Evolutionary conservation across 2,888 invertebrate species (phyloP).

Genomic region (Lottia scabra): DNA sequence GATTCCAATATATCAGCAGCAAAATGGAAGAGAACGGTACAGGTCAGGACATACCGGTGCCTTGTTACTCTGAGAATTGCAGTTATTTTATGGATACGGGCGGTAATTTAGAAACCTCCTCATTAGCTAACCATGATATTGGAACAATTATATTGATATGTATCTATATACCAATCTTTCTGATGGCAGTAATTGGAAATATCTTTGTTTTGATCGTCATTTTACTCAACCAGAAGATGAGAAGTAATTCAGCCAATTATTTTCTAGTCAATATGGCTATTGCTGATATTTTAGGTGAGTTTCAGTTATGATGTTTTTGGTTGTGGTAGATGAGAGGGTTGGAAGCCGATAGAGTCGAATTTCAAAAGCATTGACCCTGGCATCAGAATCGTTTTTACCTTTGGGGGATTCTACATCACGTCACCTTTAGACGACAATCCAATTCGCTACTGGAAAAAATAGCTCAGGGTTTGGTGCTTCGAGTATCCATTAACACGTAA

Average conservation of each 20-base stretch:
- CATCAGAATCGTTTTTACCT: too few relatives aligned
- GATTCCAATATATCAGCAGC: too few relatives aligned
- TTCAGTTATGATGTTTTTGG: not conserved
- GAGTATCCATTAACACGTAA: too few relatives aligned
- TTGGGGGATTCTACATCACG: too few relatives aligned
- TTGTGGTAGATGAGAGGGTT: too few relatives aligned
- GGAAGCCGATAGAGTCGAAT: too few relatives aligned
- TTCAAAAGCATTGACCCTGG: too few relatives aligned
- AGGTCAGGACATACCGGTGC: too few relatives aligned
- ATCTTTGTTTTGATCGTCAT: slow-evolving; percentile 54
- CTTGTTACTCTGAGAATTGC: not conserved
- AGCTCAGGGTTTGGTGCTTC: too few relatives aligned
- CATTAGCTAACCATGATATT: slow-evolving; percentile 23
- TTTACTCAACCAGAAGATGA: slow-evolving; percentile 45
- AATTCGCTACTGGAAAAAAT: too few relatives aligned
- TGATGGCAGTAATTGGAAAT: slow-evolving; percentile 56
- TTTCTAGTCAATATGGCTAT: slow-evolving; percentile 60
- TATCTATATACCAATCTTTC: slow-evolving; percentile 51
- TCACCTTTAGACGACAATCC: too few relatives aligned
- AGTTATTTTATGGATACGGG: not conserved
- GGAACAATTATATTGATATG: slow-evolving; percentile 46
- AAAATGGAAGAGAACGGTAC: too few relatives aligned
- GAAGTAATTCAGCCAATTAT: slow-evolving; percentile 54
- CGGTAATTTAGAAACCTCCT: slow-evolving; percentile 11
- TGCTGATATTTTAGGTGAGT: slow-evolving; percentile 59